These are phyloP conservation scores for Campoletis sonorensis DNA, from an alignment of 1,140 invertebrate species.

Conservation along the genomic window DNA sequence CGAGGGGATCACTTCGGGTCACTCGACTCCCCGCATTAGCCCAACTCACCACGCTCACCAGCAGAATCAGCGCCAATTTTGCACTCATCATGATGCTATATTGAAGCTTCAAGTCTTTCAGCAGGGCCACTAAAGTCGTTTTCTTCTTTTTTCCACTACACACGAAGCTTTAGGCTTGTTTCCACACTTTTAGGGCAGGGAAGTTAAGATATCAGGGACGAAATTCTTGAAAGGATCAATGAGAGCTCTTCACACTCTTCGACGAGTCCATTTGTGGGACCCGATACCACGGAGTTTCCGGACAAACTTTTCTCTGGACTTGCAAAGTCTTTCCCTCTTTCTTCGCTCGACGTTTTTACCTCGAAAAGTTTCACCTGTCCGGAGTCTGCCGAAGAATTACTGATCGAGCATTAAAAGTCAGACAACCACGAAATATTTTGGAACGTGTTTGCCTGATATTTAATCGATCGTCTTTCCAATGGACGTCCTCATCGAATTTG, in stretches of 20 bases:
- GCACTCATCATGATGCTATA: slow-evolving; percentile 10
- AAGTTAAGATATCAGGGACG: not conserved
- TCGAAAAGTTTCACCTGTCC: not conserved
- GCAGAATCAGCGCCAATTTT: slow-evolving; percentile 28
- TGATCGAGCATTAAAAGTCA: not conserved
- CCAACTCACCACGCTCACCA: slow-evolving; percentile 10
- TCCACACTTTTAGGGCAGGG: not conserved
- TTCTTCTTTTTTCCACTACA: not conserved
- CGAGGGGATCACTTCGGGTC: slow-evolving; percentile 82
- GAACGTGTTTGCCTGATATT: not conserved
- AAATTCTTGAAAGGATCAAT: not conserved
- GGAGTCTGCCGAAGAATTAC: not conserved
- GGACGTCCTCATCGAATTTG: not conserved
- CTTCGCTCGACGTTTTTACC: not conserved
- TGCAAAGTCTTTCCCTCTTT: not conserved
- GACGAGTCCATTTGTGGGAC: slow-evolving; percentile 2
- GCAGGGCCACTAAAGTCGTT: not conserved
- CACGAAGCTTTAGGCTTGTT: too few relatives aligned
- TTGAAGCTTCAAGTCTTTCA: not conserved
- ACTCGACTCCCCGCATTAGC: slow-evolving; percentile 74
- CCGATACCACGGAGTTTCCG: slow-evolving; percentile 1
- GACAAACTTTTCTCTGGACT: not conserved
- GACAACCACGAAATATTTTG: not conserved
- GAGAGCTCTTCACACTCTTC: not conserved
- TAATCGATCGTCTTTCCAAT: not conserved